phyloP scores from a whole-genome alignment of 2,113 vertebrate species.

The Isurus oxyrinchus region DNA sequence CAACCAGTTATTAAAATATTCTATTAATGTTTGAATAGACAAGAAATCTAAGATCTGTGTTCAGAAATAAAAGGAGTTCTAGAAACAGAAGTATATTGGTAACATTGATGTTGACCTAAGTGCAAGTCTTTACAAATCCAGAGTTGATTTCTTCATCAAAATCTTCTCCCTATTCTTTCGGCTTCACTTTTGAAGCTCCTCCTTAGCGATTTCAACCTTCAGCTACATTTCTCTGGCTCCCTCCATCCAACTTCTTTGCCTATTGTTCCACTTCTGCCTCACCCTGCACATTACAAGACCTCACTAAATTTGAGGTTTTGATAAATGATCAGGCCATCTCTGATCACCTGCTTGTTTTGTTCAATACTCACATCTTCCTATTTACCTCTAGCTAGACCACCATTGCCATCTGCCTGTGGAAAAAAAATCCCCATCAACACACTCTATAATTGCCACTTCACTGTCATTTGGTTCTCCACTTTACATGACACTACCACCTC shows the following conservation, averaged over 20 bases:
- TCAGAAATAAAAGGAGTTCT: neutral
- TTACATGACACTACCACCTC: neutral
- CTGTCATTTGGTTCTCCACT: neutral
- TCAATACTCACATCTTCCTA: neutral
- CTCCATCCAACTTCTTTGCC: neutral
- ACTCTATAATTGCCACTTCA: neutral
- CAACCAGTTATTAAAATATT: neutral
- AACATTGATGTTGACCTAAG: neutral
- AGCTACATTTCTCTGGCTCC: neutral
- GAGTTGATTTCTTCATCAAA: too few species aligned
- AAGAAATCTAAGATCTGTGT: neutral
- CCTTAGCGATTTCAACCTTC: too few species aligned
- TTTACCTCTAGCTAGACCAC: neutral
- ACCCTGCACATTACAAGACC: neutral
- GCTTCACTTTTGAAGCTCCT: too few species aligned
- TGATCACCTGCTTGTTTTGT: neutral
- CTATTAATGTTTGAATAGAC: neutral
- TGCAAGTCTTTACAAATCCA: too few species aligned
- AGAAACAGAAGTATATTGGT: neutral
- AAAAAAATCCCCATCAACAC: neutral
- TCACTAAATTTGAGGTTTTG: neutral
- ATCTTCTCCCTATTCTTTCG: too few species aligned
- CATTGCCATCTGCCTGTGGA: neutral
- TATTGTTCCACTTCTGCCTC: neutral
- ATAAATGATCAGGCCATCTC: too few species aligned